A percentile compares a stretch with the other conserved stretches of the same genome.
Conservation (phyloP, 64 coral and sea anemone genomes). For the Catalaphyllia jardinei region DNA sequence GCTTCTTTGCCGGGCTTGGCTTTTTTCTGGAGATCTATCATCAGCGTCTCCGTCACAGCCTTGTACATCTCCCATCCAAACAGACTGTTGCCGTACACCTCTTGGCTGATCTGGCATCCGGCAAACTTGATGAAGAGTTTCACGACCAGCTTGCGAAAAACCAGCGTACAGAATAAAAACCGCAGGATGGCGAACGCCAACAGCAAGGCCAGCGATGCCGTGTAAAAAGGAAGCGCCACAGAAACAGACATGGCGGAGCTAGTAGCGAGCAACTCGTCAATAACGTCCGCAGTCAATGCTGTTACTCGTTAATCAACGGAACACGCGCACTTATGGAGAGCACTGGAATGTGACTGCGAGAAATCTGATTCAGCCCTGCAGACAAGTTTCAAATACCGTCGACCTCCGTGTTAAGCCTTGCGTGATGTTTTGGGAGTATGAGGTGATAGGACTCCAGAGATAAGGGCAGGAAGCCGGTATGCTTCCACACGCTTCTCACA, state of each 20-base stretch:
- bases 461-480: not conserved
- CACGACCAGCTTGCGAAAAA: slow-evolving; percentile 39
- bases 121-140: slow-evolving; percentile 57
- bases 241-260: slow-evolving; percentile 3
- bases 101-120: slow-evolving; percentile 44
- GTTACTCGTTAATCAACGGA: not conserved
- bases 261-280: not conserved
- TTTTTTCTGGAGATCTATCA: slow-evolving; percentile 57
- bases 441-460: not conserved
- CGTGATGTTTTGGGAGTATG: slow-evolving; percentile 26
- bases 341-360: not conserved
- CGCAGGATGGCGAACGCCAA: slow-evolving; percentile 48
- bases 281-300: not conserved
- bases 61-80: slow-evolving; percentile 82
- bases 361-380: slow-evolving; percentile 18
- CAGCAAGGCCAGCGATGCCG: slow-evolving; percentile 38
- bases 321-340: not conserved
- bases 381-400: not conserved
- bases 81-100: slow-evolving; percentile 66
- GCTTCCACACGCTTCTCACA: not conserved
- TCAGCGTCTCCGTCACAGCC: slow-evolving; percentile 23
- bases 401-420: slow-evolving; percentile 12
- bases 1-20: slow-evolving; percentile 42
- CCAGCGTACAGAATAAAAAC: slow-evolving; percentile 41
- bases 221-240: slow-evolving; percentile 43